Evolutionary conservation across 2,888 invertebrate genomes (phyloP), one percentile per base, ranked within the genome.

Genomic region (Sturmia bella): DNA sequence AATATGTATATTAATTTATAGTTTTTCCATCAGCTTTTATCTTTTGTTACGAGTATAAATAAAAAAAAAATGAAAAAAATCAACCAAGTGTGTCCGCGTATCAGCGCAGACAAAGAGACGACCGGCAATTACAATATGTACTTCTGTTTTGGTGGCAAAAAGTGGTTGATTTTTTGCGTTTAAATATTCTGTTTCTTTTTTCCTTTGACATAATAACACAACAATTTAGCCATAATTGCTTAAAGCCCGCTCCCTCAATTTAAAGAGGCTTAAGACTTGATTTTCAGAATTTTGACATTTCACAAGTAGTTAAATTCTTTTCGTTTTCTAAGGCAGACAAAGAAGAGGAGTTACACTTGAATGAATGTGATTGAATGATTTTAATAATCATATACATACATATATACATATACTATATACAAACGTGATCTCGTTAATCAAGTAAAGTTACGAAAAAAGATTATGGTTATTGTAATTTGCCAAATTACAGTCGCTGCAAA

Each of bases 71-170:
- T n/a, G 41, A 64, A 59, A 43, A 73, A 87, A 83, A 84, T 68
- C 88, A 89, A 79, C 87, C 86, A 87, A 87, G 84, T 86, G 87
- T 86, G 84, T 84, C 87, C 83, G 75, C 80, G 80, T 83, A 68
- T 57, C 64, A 59, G 9, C 32, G 41, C 57, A 57, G 61, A 68
- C 61, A 69, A 72, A 76, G 7, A 72, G 56, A 59, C 50, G 70
- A 45, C 7, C 37, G 54, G 27, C 27, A 54, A 66, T 50, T 56
- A 59, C 59, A 76, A 66, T 32, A 32, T 15, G 45, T 56, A 37
- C 48, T 41, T n/a, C 32, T 70, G 41, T 56, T 59, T 54, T 59
- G 50, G 75, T 48, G 56, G 64, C 19, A 59, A 66, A 52, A 52
- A 64, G 6, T 24, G 27, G 13, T 48, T 27, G 41, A 50, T 64